Conservation (phyloP, 2,888 invertebrate genomes). For the Lepeophtheirus nordmannii region DNA sequence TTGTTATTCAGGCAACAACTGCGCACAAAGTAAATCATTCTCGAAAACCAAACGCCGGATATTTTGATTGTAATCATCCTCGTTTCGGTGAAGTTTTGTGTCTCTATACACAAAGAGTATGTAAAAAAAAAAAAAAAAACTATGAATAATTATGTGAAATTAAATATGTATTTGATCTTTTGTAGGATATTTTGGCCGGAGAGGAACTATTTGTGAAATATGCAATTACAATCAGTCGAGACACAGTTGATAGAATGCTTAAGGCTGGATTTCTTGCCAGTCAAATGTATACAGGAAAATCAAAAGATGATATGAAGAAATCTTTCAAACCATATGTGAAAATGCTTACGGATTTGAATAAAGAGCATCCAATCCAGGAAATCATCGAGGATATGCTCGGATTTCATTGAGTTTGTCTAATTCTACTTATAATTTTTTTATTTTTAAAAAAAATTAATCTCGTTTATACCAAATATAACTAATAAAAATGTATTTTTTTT, state of each 20-base stretch:
- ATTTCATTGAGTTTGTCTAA: not conserved
- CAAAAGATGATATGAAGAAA: not conserved
- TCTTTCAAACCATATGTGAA: not conserved
- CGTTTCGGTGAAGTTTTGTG: not conserved
- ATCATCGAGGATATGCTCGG: not conserved
- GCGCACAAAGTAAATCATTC: not conserved
- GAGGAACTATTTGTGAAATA: not conserved
- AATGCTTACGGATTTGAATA: not conserved
- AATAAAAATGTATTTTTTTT: no score
- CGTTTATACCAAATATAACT: no score
- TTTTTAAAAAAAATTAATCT: no score
- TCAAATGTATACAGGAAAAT: not conserved
- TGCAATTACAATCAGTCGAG: not conserved
- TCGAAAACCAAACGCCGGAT: not conserved
- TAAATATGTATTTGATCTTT: no score
- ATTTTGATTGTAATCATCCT: not conserved
- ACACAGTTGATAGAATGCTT: not conserved
- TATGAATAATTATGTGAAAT: no score
- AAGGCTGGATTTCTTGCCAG: conserved; percentile 1
- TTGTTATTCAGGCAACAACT: not conserved
- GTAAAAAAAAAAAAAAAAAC: not conserved
- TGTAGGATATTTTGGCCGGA: not conserved
- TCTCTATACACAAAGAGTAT: not conserved
- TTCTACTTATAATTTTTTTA: no score
- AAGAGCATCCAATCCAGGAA: not conserved